These are phyloP conservation scores for Euura saliciscinereae DNA, from an alignment of 1,140 invertebrate species.

Conservation along the genomic window DNA sequence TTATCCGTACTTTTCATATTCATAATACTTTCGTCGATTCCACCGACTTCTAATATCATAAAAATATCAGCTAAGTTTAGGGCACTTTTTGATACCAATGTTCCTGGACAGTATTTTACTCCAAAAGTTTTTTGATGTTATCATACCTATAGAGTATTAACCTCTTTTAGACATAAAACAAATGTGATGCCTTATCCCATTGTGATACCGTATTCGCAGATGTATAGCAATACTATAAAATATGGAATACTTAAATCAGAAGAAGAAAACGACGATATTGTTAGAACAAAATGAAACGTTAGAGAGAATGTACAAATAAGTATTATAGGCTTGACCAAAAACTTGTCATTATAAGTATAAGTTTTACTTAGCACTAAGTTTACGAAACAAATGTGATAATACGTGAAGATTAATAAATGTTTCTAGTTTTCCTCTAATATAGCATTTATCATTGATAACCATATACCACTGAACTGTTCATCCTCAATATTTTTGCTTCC, in stretches of 20 bases:
- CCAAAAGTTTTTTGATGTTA: background rate
- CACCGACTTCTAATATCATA: background rate
- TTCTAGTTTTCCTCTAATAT: background rate
- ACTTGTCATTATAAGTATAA: background rate
- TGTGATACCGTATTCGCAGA: background rate
- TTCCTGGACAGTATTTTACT: background rate
- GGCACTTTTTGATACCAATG: background rate
- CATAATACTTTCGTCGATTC: no score
- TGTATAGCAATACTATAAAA: background rate
- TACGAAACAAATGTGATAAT: background rate
- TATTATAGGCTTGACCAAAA: background rate
- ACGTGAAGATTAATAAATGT: background rate
- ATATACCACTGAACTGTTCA: background rate
- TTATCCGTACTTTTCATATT: no score
- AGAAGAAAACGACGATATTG: background rate
- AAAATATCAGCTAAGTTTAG: background rate
- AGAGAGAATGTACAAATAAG: background rate
- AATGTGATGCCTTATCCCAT: background rate
- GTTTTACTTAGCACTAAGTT: background rate
- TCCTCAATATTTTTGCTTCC: background rate
- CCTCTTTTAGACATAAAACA: background rate
- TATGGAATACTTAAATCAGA: background rate
- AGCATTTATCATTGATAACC: background rate
- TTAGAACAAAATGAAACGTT: background rate
- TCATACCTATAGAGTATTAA: background rate